Base-by-base conservation (phyloP, 2,113 vertebrate genomes). In the Glaucomys volans region DNA sequence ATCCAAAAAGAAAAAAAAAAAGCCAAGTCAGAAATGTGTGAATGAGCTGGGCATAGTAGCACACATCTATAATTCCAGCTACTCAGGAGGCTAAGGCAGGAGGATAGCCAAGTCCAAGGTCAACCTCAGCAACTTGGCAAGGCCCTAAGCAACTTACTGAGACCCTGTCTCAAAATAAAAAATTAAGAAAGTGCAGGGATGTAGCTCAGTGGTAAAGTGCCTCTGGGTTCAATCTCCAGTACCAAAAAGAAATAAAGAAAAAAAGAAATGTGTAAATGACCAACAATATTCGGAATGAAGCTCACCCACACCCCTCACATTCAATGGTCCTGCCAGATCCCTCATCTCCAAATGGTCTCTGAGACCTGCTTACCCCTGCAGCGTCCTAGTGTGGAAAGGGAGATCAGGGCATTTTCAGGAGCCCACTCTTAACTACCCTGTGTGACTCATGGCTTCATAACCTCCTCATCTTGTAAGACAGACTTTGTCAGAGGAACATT, bases 281-380 rank as follows among this genome's bases (percentile, higher is more conserved):
- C 32, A 83, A 74, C 30, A 95, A 71, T 62, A 59, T 47, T 50
- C 12, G 30, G 44, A 74, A 35, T 30, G 72, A 86, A 13, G 35
- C n/a, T 90, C n/a, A 87, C 30, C 26, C 2, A 52, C 50, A 57
- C 37, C 81, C 54, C 8, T 40, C 37, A 74, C 42, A 94, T 84
- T 35, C 59, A 76, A 37, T 8, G 67, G 37, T 42, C 5, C 44
- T 79, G 91, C 77, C 20, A 18, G 40, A 59, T n/a, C 32, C 35
- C 77, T 93, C 22, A 57, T 32, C 28, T 94, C 52, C 40, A 75
- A 66, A 96, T 64, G 12, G 2, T 8, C 76, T 91, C 93, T 95
- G 92, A 74, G 32, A 77, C 50, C 88, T 94, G 47, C 64, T 57
- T 52, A 57, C 13, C 62, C 35, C 24, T 12, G 14, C 17, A 50